Base-by-base conservation (phyloP, 2,113 vertebrate species). In the Uria aalge region DNA sequence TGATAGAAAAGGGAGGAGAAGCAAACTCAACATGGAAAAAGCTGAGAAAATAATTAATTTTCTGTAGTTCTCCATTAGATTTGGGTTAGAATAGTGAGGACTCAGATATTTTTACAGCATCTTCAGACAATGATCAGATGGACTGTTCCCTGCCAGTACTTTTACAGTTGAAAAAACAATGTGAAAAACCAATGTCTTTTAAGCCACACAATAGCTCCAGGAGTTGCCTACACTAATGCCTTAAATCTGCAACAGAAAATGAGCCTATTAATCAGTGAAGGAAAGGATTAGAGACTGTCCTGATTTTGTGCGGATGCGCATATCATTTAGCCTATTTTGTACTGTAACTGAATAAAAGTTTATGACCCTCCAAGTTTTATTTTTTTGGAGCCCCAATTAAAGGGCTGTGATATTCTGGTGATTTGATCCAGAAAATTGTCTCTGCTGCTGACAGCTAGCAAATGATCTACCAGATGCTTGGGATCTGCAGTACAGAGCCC, bases 391-490 rank as follows among this genome's bases (percentile, higher is more conserved):
- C 11, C 59, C 14, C 57, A 63, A 0, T 93, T 85, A 86, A 94
- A 93, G 34, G 47, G 6, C 30, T 79, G 41, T 91, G 47, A 48
- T 91, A 93, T 94, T 86, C 76, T 81, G 30, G 43, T 86, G 60
- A 43, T n/a, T 89, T 86, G 76, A 94, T 75, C 52, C 80, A 91
- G 76, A 41, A 74, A 86, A 94, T 6, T 52, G 34, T 67, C 19
- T 71, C 15, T 83, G 82, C 57, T 86, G 38, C 72, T 93, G 90
- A 88, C 59, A 94, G 78, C 38, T 14, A 94, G 85, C 55, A 95
- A 97, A 96, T 87, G 68, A 92, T 91, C 80, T 85, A 94, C 75
- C 94, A 96, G 92, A 75, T 86, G 57, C 80, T 89, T 73, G 92
- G 45, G 76, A 85, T 85, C 80, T 87, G 60, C 85, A 93, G 48